These are phyloP conservation scores for Zapus hudsonius DNA, from an alignment of 2,113 vertebrate species.

Conservation along the genomic window DNA sequence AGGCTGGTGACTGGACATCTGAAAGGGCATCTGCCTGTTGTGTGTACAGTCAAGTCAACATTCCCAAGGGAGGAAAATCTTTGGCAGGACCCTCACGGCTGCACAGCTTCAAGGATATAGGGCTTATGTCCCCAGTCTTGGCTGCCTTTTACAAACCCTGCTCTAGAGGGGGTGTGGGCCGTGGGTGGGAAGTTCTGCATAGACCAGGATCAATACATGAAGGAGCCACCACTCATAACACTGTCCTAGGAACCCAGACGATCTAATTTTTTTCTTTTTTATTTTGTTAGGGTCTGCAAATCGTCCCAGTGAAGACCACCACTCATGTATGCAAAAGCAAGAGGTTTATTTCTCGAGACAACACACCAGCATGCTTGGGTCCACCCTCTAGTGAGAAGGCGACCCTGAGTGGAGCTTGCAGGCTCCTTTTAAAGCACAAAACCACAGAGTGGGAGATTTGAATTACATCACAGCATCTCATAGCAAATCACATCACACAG, in stretches of 20 bases:
- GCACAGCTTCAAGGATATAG: not conserved
- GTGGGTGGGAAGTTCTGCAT: not conserved
- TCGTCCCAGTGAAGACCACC: too few relatives aligned
- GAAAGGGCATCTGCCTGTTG: not conserved
- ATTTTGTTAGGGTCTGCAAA: too few relatives aligned
- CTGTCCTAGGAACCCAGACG: not conserved
- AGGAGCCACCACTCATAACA: not conserved
- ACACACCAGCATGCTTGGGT: too few relatives aligned
- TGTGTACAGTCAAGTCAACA: too few relatives aligned
- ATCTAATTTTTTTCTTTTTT: conserved; percentile 61
- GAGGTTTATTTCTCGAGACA: too few relatives aligned
- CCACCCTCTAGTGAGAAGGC: too few relatives aligned
- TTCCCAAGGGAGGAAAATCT: not conserved
- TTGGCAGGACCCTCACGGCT: not conserved
- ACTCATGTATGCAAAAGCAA: too few relatives aligned
- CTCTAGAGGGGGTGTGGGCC: not conserved
- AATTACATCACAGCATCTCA: too few relatives aligned
- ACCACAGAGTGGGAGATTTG: too few relatives aligned
- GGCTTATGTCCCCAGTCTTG: fast-evolving
- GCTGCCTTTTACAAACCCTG: not conserved
- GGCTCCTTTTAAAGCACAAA: too few relatives aligned
- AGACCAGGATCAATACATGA: not conserved
- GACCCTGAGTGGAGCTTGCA: too few relatives aligned
- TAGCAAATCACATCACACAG: too few relatives aligned
- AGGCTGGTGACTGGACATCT: not conserved